Conservation (phyloP, 2,888 invertebrate genomes). For the Protonemura montana region DNA sequence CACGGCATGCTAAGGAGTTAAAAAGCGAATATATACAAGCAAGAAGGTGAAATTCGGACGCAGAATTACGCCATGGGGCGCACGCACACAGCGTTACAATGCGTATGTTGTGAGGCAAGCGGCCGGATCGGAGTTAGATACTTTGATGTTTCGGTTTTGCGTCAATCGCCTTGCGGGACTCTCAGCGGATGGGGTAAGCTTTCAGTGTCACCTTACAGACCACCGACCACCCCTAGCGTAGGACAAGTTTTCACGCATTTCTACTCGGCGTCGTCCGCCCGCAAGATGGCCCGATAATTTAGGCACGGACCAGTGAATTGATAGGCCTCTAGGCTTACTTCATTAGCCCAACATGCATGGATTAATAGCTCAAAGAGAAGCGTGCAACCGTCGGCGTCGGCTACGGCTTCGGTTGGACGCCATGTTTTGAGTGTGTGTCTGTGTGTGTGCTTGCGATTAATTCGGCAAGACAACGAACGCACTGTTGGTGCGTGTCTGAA, state of each 20-base stretch:
- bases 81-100: neutral
- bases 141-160: neutral
- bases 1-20: neutral
- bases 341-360: slow-evolving; percentile 17
- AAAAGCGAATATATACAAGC: neutral
- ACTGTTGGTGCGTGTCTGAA: neutral
- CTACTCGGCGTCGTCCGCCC: neutral
- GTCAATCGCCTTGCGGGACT: neutral
- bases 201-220: neutral
- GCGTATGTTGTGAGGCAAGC: neutral
- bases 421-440: neutral
- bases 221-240: neutral
- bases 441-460: neutral
- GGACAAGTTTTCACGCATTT: neutral
- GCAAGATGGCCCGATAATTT: neutral
- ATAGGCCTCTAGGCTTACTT: slow-evolving; percentile 19
- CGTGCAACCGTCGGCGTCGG: neutral
- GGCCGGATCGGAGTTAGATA: neutral
- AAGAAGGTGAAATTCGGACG: neutral
- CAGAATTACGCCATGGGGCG: neutral
- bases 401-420: neutral
- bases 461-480: slow-evolving; percentile 5
- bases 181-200: neutral
- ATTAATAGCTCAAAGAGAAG: neutral
- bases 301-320: slow-evolving; percentile 13